Evolutionary conservation across 2,113 vertebrate genomes (phyloP).

Genomic region (Calyptommatus sinebrachiatus): DNA sequence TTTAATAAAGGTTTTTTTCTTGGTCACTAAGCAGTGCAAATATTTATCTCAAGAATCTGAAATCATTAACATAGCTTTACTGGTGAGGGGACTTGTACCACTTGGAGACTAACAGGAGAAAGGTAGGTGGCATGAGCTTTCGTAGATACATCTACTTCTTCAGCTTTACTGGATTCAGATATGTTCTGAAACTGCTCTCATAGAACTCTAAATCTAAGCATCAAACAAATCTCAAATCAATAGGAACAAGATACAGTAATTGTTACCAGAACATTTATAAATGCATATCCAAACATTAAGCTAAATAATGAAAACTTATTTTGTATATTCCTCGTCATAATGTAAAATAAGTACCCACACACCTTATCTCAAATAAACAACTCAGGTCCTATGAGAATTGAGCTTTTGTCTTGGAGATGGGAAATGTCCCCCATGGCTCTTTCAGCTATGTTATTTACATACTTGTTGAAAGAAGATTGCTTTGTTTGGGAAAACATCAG

Average conservation of each 20-base stretch:
- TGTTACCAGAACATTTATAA: neutral
- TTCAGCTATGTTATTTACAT: constrained; percentile 38
- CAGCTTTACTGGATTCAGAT: neutral
- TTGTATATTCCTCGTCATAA: neutral
- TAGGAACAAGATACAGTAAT: neutral
- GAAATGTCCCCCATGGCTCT: constrained; percentile 56
- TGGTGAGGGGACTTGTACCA: too few species aligned
- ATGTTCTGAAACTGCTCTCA: too few species aligned
- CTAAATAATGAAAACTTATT: neutral
- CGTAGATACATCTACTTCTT: too few species aligned
- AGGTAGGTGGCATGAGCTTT: too few species aligned
- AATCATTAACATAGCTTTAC: neutral
- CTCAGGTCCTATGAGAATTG: constrained; percentile 58
- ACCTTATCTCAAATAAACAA: constrained; percentile 70
- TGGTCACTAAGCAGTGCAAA: neutral
- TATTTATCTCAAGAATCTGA: neutral
- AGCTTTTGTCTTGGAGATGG: constrained; percentile 62
- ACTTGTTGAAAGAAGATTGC: constrained; percentile 35
- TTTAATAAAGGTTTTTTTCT: too few species aligned
- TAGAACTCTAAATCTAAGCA: neutral
- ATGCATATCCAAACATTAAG: neutral
- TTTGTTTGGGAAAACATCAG: constrained; percentile 61
- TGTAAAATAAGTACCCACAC: constrained; percentile 60
- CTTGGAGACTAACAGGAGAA: too few species aligned
- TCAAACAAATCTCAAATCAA: neutral